phyloP scores from a whole-genome alignment of 2,797 vertebrate species.

The Ficedula albicollis region DNA sequence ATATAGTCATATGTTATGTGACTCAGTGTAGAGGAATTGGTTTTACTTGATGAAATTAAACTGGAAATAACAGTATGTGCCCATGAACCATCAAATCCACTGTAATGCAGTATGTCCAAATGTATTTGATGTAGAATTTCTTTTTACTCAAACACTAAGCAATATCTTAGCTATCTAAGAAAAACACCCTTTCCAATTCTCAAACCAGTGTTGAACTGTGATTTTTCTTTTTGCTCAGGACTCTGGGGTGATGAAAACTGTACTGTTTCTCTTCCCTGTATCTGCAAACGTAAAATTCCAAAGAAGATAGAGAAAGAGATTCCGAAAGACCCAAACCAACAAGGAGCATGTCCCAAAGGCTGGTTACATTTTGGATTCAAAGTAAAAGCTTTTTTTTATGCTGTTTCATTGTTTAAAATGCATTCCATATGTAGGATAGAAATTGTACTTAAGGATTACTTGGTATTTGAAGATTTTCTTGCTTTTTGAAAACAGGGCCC shows the following conservation, averaged over 20 bases:
- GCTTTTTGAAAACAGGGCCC: background rate
- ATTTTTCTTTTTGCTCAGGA: conserved; percentile 74
- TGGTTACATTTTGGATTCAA: conserved; percentile 93
- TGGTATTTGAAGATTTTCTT: background rate
- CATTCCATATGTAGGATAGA: background rate
- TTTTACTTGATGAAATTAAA: background rate
- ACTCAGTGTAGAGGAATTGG: background rate
- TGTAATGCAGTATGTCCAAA: background rate
- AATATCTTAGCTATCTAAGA: background rate
- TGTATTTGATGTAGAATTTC: background rate
- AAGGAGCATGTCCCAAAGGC: conserved; percentile 87
- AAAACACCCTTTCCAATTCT: background rate
- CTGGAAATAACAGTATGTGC: background rate
- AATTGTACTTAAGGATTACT: background rate
- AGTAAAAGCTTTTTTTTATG: conserved; percentile 71
- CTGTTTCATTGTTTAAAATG: background rate
- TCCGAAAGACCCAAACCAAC: conserved; percentile 77
- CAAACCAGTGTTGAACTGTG: background rate
- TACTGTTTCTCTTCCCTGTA: conserved; percentile 77
- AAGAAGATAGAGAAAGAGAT: conserved; percentile 85
- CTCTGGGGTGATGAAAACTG: conserved; percentile 85
- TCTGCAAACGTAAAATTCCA: conserved; percentile 87
- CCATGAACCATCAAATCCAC: background rate
- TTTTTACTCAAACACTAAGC: background rate
- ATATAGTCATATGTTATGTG: background rate